Percentiles rank a stretch among this genome's conserved stretches.
These are phyloP conservation scores for Melozone crissalis DNA, from an alignment of 2,113 vertebrate genomes.

Conservation along the genomic window DNA sequence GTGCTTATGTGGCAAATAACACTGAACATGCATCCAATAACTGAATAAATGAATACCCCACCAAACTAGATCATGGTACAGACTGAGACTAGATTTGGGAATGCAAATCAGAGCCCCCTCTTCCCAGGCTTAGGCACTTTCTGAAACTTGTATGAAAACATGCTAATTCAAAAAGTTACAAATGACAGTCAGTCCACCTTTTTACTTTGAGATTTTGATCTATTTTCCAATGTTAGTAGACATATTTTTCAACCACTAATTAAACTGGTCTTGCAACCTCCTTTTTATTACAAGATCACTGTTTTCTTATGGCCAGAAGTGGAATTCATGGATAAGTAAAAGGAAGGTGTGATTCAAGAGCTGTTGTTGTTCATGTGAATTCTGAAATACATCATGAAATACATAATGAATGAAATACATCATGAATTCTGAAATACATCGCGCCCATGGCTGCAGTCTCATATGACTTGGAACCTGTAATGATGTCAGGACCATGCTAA, in stretches of 20 bases:
- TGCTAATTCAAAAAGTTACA: not conserved
- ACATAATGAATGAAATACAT: too few relatives aligned
- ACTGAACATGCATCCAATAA: not conserved
- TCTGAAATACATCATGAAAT: not conserved
- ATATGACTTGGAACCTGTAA: not conserved
- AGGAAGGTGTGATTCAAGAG: not conserved
- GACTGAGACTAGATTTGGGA: not conserved
- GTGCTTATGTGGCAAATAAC: not conserved
- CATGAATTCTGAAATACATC: not conserved
- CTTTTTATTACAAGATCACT: not conserved
- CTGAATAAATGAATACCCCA: not conserved
- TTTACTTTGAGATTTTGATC: not conserved
- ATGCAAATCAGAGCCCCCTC: not conserved
- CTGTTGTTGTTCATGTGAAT: not conserved
- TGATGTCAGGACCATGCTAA: not conserved
- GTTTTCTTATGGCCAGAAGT: not conserved
- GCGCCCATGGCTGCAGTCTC: not conserved
- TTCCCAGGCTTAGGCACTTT: not conserved
- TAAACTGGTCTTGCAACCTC: not conserved
- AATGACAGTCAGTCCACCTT: not conserved
- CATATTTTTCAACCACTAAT: not conserved
- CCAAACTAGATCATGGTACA: not conserved
- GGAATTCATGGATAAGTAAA: not conserved
- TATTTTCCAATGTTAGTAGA: not conserved
- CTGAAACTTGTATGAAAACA: not conserved